These are phyloP conservation scores for Ecliptopera silaceata DNA, from an alignment of 2,888 invertebrate species.

Conservation along the genomic window DNA sequence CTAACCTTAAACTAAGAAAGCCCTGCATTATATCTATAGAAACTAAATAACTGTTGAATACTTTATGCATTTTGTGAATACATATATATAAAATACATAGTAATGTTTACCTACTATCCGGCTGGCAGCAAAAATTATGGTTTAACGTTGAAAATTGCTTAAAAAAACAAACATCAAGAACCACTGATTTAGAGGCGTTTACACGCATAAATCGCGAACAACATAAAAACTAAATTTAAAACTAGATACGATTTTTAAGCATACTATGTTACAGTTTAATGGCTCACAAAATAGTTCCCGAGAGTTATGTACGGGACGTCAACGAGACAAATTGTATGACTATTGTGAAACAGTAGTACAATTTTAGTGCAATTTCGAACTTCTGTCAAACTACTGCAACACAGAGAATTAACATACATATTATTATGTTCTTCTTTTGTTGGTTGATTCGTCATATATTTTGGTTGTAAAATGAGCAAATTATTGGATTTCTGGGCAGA, in stretches of 20 bases:
- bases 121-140: too few relatives aligned
- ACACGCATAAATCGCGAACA: conserved; percentile 15
- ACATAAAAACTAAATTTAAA: conserved; percentile 16
- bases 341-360: conserved; percentile 52
- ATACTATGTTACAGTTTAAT: conserved; percentile 53
- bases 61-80: too few relatives aligned
- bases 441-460: too few relatives aligned
- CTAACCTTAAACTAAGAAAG: too few relatives aligned
- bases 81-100: too few relatives aligned
- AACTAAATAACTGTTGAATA: too few relatives aligned
- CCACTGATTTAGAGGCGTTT: conserved; percentile 12
- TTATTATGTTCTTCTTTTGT: too few relatives aligned
- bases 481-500: too few relatives aligned
- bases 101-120: too few relatives aligned
- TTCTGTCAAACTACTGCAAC: conserved; percentile 29
- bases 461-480: too few relatives aligned
- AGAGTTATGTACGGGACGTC: conserved; percentile 65
- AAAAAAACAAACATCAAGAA: neutral
- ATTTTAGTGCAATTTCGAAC: conserved; percentile 52
- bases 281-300: conserved; percentile 59
- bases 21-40: too few relatives aligned
- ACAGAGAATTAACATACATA: too few relatives aligned
- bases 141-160: neutral
- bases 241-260: conserved; percentile 30
- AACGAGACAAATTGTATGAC: conserved; percentile 67